Base-by-base conservation (phyloP, 2,113 vertebrate genomes). In the Micromys minutus region DNA sequence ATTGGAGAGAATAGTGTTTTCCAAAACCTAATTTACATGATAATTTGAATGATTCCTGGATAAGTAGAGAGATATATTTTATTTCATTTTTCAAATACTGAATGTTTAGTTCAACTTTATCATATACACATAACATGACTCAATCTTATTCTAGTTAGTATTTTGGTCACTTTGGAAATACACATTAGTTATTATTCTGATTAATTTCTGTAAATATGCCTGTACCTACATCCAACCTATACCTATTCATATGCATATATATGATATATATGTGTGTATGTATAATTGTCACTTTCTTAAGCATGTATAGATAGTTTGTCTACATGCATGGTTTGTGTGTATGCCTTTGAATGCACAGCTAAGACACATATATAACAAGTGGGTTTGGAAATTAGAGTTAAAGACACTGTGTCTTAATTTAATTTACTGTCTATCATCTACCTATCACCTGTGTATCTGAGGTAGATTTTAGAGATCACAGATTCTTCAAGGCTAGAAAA, bases 11-110 rank as follows among this genome's bases (percentile, higher is more conserved):
- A 97, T 26, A 86, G 79, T 76, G 95, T 97, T 98, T 98, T 96
- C 96, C 95, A 97, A 98, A 98, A 96, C 97, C 93, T 97, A 98
- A 97, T 98, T 98, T 97, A 77, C 88, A 61, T 96, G 45, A 69
- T 76, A 50, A 97, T 92, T 97, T 97, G 97, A 96, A 93, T 79
- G 75, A 1, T 7, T 97, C 79, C 87, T 93, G 17, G 86, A 95
- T 50, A 72, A 59, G 15, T 91, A n/a, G n/a, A n/a, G n/a, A 93
- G 42, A 96, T 17, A 69, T 63, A 2, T 94, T 97, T 55, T 52
- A 97, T 95, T 89, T 91, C 42, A 91, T 97, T 97, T 94, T 57
- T 96, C 96, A 71, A n/a, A n/a, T n/a, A 91, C 52, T 95, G 47
- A 91, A 86, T n/a, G n/a, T 92, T 92, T 80, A 90, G 74, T 94